These are phyloP conservation scores for Ypsolopha scabrella DNA, from an alignment of 2,888 invertebrate genomes.

Conservation along the genomic window DNA sequence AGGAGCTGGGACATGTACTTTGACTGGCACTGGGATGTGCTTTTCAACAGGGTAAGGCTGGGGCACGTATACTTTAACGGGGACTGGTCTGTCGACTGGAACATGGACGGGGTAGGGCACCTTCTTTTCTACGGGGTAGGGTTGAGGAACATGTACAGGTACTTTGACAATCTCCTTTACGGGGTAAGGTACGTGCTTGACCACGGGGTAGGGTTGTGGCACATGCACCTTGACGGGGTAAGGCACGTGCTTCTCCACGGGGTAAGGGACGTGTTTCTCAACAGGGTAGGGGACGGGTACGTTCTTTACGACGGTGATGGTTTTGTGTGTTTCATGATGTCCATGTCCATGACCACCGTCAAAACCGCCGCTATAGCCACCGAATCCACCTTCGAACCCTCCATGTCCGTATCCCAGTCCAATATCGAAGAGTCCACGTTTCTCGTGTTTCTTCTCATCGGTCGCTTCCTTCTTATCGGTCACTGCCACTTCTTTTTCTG, in stretches of 20 bases:
- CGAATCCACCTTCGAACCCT: constrained; percentile 20
- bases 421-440: constrained; percentile 75
- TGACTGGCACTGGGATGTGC: constrained; percentile 74
- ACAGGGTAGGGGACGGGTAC: constrained; percentile 80
- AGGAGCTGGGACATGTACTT: constrained; percentile 76
- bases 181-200: constrained; percentile 75
- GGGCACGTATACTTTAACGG: constrained; percentile 68
- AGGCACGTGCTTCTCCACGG: constrained; percentile 74
- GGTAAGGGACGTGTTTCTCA: constrained; percentile 76
- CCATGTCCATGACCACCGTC: constrained; percentile 36
- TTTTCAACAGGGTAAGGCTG: constrained; percentile 73
- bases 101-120: constrained; percentile 68
- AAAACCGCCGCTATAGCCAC: constrained; percentile 29
- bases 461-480: constrained; percentile 63
- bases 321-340: constrained; percentile 71
- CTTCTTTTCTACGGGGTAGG: constrained; percentile 76
- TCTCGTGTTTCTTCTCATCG: constrained; percentile 79
- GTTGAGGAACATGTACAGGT: constrained; percentile 74
- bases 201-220: constrained; percentile 77
- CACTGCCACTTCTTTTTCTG: constrained; percentile 70
- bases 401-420: constrained; percentile 64
- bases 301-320: constrained; percentile 79
- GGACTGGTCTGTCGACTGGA: constrained; percentile 61
- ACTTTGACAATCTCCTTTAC: constrained; percentile 74
- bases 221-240: constrained; percentile 74